Evolutionary conservation across 2,888 invertebrate genomes (phyloP), one percentile per base, ranked within the genome.

Genomic region (Mythimna pallens): DNA sequence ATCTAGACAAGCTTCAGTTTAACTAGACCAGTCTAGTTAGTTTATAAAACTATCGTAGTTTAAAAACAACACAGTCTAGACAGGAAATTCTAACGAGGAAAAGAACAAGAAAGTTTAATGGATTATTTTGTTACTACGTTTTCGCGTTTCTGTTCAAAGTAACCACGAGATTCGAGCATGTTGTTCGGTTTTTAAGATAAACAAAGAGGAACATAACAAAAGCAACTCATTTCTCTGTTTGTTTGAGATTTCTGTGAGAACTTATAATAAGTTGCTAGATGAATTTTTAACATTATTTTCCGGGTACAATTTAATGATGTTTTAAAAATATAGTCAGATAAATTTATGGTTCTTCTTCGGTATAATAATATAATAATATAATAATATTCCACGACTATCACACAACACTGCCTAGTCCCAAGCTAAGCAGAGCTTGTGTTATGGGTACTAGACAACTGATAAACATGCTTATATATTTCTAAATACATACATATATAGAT

Each of bases 51-150:
- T 89, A 87, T 58, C 55, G 50, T 66, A 61, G 65, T 90, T 97
- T 97, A 74, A 90, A 89, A 20, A 97, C 66, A 54, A 59, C 30
- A 52, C 58, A 34, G 82, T 81, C 81, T 81, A 81, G 81, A 81
- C 97, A 2, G 97, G 97, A 75, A 97, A 71, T 82, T 52, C 22
- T 47, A 43, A 30, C 47, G 22, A 22, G 74, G 52, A 76, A 69
- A 61, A 47, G 65, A 71, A 78, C 57, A 43, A 70, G 34, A 58
- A 61, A 72, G 36, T 71, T 76, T 69, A 77, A 77, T 73, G 54
- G 57, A 50, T 58, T 34, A 61, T 50, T 47, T 62, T 66, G 47
- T 81, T 66, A 73, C n/a, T 70, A 64, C 70, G 65, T 65, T 61
- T 68, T 81, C 40, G 62, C 47, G 61, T 68, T 76, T 57, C 57